Conservation (phyloP, 1,140 invertebrate species). For the Pomacea maculata region DNA sequence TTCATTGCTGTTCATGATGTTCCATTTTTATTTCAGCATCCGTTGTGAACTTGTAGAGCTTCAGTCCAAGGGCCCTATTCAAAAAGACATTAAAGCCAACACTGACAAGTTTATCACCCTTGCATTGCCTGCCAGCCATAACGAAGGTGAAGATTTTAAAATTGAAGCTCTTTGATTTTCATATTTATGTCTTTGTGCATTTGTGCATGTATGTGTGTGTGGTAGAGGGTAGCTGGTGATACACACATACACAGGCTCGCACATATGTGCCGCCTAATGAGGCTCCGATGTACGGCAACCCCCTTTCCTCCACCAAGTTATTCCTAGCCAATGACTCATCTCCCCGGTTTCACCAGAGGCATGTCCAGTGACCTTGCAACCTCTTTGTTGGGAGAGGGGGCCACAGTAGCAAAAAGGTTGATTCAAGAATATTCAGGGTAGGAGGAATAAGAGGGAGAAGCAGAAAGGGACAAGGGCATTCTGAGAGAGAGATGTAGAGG, state of each 20-base stretch:
- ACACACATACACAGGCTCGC: neutral
- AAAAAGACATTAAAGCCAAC: conserved; percentile 54
- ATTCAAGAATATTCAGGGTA: no score
- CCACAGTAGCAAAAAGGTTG: no score
- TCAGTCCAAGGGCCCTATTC: conserved; percentile 38
- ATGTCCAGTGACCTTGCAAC: no score
- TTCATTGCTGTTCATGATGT: neutral
- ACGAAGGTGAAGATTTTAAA: conserved; percentile 51
- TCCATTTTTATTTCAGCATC: conserved; percentile 41
- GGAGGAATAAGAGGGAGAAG: no score
- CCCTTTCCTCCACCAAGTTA: no score
- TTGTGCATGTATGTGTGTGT: conserved; percentile 11
- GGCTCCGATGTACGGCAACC: no score
- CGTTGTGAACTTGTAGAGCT: conserved; percentile 51
- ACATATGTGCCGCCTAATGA: neutral
- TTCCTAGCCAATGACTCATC: no score
- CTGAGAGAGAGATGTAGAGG: no score
- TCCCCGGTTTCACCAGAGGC: no score
- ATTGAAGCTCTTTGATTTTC: neutral
- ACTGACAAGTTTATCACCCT: conserved; percentile 60
- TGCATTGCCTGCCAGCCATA: conserved; percentile 57
- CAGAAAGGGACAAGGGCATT: no score
- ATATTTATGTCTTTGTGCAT: conserved; percentile 2
- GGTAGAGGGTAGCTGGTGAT: neutral
- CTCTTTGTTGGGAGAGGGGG: no score